Evolutionary conservation across 1,140 invertebrate species (phyloP).

Genomic region (Drosophila varians): DNA sequence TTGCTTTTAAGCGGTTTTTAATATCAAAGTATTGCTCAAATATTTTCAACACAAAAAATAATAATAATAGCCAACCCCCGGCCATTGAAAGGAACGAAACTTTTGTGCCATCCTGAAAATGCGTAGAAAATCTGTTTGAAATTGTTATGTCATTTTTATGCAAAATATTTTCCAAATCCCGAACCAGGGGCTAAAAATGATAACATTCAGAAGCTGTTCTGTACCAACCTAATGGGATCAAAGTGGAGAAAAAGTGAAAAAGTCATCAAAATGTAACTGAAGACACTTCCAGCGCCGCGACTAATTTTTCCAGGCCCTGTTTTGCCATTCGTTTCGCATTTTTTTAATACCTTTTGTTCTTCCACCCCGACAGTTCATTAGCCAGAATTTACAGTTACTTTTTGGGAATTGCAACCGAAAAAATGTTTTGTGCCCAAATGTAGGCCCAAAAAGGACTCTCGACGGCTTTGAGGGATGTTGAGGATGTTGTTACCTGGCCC

Average conservation of each 20-base stretch:
- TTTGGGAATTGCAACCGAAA: constrained; percentile 44
- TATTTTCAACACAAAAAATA: constrained; percentile 42
- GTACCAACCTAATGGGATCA: constrained; percentile 58
- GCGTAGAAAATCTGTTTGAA: constrained; percentile 73
- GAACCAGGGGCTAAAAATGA: constrained; percentile 31
- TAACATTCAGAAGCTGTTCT: constrained; percentile 72
- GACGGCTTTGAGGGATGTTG: constrained; percentile 50
- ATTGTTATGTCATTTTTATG: constrained; percentile 79
- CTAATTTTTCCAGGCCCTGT: constrained; percentile 63
- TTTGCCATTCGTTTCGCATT: constrained; percentile 71
- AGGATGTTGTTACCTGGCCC: constrained; percentile 33
- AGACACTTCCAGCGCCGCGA: constrained; percentile 63
- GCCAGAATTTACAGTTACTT: constrained; percentile 63
- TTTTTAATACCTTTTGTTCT: constrained; percentile 9
- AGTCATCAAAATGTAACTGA: constrained; percentile 81
- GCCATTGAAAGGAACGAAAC: constrained; percentile 1
- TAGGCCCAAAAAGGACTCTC: constrained; percentile 61
- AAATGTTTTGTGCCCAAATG: constrained; percentile 50
- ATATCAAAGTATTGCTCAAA: constrained; percentile 68
- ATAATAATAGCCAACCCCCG: constrained; percentile 7
- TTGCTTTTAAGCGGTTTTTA: constrained; percentile 73
- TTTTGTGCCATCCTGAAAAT: constrained; percentile 48
- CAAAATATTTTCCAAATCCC: constrained; percentile 54
- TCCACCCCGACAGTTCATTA: constrained; percentile 65
- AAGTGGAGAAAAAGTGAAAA: constrained; percentile 53